Evolutionary conservation across 1,140 invertebrate species (phyloP).

Genomic region (Orchesella cincta): DNA sequence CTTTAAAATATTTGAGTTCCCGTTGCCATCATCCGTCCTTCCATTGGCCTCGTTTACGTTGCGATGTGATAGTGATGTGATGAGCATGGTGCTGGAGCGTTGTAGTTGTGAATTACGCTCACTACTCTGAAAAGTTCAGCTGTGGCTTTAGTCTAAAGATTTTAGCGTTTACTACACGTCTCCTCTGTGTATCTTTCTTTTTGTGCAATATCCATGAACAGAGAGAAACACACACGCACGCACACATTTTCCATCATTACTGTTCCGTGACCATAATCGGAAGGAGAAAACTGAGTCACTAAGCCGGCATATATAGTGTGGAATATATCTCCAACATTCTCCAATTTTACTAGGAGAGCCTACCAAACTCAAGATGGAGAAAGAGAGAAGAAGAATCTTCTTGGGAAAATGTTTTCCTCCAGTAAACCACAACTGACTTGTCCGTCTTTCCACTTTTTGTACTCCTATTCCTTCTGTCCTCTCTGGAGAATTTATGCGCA

Average conservation of each 20-base stretch:
- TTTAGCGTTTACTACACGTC: background rate
- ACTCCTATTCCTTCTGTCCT: background rate
- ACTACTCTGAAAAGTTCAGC: background rate
- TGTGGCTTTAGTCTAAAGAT: too few species aligned
- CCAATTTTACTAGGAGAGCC: background rate
- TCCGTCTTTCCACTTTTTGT: background rate
- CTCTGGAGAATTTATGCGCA: slow-evolving; percentile 15
- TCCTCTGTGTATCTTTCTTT: too few species aligned
- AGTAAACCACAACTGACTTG: slow-evolving; percentile 10
- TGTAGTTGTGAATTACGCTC: too few species aligned
- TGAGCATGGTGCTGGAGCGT: too few species aligned
- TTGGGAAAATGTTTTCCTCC: background rate
- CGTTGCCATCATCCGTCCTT: background rate
- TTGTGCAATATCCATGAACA: too few species aligned
- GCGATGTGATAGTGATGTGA: too few species aligned
- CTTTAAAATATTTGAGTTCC: too few species aligned
- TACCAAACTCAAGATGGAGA: background rate
- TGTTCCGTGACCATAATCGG: slow-evolving; percentile 13
- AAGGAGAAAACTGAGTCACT: background rate
- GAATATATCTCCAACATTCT: too few species aligned
- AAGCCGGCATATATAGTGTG: background rate
- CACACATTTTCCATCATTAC: slow-evolving; percentile 15
- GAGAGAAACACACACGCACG: background rate
- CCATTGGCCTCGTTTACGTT: background rate
- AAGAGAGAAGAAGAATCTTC: background rate